Base-by-base conservation (phyloP, 2,888 invertebrate genomes). In the Hemistola chrysoprasaria region DNA sequence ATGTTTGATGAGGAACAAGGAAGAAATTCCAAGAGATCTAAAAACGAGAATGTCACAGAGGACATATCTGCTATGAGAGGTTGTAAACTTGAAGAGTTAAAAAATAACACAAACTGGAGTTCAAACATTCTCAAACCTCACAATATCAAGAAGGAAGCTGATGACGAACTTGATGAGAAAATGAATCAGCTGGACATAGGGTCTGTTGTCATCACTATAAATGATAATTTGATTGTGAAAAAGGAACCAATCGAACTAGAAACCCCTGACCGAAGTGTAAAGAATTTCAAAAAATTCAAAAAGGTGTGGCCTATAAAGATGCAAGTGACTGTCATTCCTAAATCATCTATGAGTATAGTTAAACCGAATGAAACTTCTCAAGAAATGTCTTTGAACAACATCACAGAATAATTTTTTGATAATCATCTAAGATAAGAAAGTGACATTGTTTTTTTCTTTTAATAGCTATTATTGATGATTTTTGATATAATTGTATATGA, bases 211-310 rank as follows among this genome's bases (percentile, higher is more conserved):
- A 65, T 87, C 5, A 71, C 65, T 43, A 57, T 82, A 9, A 78
- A 71, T 40, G 65, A 62, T 25, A 71, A 76, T 53, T 70, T 87
- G 44, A 77, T 87, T 53, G 65, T 85, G 1, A 86, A 87, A 56
- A 78, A 71, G 45, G 84, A 85, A 51, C 65, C 74, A 1, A 34
- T 71, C 30, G 50, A 64, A 41, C 53, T 66, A 40, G 63, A 62
- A 26, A 61, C 56, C 35, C 48, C 46, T 38, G 53, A 61, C 37
- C 38, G 27, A 30, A 52, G 56, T 39, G 41, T 68, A 0, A 78
- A 66, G 40, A 87, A 88, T 58, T 88, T 86, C 55, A 88, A 88
- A 45, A 88, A 74, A 47, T 87, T 88, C 44, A 85, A 84, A 59
- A 88, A 88, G 50, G 78, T 87, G 8, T 87, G 87, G 87, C 88